Conservation (phyloP, 2,888 invertebrate genomes). For the Glyphotaelius pellucidus region DNA sequence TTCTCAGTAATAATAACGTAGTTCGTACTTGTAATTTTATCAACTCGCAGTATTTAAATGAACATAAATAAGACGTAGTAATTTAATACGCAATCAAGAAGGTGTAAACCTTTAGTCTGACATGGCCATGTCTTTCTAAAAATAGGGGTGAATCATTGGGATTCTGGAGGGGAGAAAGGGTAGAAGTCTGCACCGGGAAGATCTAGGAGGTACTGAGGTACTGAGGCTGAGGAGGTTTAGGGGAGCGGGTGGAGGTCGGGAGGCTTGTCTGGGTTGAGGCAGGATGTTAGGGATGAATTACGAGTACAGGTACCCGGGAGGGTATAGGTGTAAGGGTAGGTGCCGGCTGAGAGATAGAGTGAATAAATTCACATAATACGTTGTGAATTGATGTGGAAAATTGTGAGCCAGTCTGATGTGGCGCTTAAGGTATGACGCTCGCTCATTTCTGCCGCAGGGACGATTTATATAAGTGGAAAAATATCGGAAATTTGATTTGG, state of each 20-base stretch:
- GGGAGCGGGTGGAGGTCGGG: neutral
- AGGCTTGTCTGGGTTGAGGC: slow-evolving; percentile 20
- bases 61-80: neutral
- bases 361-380: slow-evolving; percentile 65
- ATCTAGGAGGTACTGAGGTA: neutral
- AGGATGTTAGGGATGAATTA: slow-evolving; percentile 47
- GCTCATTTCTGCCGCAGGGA: slow-evolving; percentile 45
- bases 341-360: slow-evolving; percentile 59
- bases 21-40: neutral
- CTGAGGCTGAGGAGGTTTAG: neutral
- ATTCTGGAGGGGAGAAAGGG: neutral
- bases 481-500: slow-evolving; percentile 50
- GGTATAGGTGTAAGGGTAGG: slow-evolving; percentile 50
- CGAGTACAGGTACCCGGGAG: slow-evolving; percentile 53
- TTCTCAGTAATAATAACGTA: neutral
- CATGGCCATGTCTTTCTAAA: slow-evolving; percentile 3
- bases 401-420: slow-evolving; percentile 58
- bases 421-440: slow-evolving; percentile 43
- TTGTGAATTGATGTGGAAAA: slow-evolving; percentile 64
- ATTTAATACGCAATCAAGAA: neutral
- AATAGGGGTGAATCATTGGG: slow-evolving; percentile 29
- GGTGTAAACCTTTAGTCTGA: slow-evolving; percentile 3
- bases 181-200: slow-evolving; percentile 22
- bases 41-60: neutral
- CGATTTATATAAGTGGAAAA: slow-evolving; percentile 47